Base-by-base conservation (phyloP, 2,888 invertebrate species). In the Drosophila putrida region DNA sequence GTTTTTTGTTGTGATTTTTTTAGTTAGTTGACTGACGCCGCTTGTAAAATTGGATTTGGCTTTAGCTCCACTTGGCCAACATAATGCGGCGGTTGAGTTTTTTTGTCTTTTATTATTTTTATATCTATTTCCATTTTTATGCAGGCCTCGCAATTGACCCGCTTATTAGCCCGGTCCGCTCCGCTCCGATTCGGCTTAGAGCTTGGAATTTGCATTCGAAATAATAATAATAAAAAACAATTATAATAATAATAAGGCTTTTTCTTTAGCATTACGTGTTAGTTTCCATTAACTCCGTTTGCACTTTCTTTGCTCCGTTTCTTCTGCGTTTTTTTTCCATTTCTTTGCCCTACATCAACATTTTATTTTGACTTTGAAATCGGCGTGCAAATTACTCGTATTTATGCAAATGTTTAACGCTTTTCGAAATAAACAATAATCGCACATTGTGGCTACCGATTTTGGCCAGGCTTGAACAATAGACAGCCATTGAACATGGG, bases 101-200 rank as follows among this genome's bases (percentile, higher is more conserved):
- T 46, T 35, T n/a, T n/a, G n/a, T n/a, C n/a, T 47, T 49, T 49
- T 55, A 15, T 60, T 60, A 27, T 9, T 62, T 39, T 31, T 68
- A 27, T 57, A 51, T 69, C 11, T 55, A 31, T 33, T 47, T 60
- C 44, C 55, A 58, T 78, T 78, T 80, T 77, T 58, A 67, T 84
- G 78, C 81, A 75, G 69, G 66, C 67, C 66, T 39, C 71, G 60
- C 85, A 79, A 75, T 69, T 85, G 85, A 88, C 85, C 85, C 64
- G 85, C 89, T 89, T 89, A 80, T 80, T 70, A 73, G 82, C 72
- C 69, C 66, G 55, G 53, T 58, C 55, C 75, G 46, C 35, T 58
- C 55, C 75, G 46, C 35, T 55, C 35, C 60, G 55, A 13, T 41
- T n/a, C 54, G 27, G 47, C 77, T 62, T 60, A n/a, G 39, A 43